Percentiles rank a stretch among this genome's conserved stretches.
Evolutionary conservation across 1,140 invertebrate genomes (phyloP).

Genomic region (Apis laboriosa): DNA sequence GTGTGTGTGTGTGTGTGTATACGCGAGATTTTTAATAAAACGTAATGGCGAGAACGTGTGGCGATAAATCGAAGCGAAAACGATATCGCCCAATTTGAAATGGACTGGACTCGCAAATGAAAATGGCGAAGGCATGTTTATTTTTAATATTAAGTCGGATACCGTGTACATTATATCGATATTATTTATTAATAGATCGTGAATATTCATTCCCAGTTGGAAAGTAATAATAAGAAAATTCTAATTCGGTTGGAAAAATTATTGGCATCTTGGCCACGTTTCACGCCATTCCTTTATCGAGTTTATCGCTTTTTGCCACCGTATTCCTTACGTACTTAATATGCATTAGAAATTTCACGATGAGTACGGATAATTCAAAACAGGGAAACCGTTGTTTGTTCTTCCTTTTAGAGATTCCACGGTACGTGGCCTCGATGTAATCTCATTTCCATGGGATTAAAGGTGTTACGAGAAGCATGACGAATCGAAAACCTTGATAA

Average conservation of each 20-base stretch:
- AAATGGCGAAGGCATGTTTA: no score
- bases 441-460: conserved; percentile 10
- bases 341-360: conserved; percentile 30
- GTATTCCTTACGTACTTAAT: conserved; percentile 8
- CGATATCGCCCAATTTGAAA: not conserved
- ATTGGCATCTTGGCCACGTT: not conserved
- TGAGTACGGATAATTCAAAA: conserved; percentile 26
- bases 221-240: no score
- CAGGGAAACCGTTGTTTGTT: not conserved
- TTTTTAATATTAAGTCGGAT: no score
- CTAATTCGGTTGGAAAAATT: no score
- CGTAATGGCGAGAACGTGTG: not conserved
- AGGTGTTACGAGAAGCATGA: not conserved
- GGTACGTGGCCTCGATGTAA: not conserved
- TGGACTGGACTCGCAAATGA: no score
- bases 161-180: no score
- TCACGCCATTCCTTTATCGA: not conserved
- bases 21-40: not conserved
- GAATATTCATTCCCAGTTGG: no score
- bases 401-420: not conserved
- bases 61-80: not conserved
- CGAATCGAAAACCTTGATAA: not conserved
- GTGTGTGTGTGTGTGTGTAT: not conserved
- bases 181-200: no score
- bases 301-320: not conserved